A percentile compares a stretch with the other conserved stretches of the same genome.
phyloP scores from a whole-genome alignment of 2,113 vertebrate genomes.

The Spilogale gracilis region DNA sequence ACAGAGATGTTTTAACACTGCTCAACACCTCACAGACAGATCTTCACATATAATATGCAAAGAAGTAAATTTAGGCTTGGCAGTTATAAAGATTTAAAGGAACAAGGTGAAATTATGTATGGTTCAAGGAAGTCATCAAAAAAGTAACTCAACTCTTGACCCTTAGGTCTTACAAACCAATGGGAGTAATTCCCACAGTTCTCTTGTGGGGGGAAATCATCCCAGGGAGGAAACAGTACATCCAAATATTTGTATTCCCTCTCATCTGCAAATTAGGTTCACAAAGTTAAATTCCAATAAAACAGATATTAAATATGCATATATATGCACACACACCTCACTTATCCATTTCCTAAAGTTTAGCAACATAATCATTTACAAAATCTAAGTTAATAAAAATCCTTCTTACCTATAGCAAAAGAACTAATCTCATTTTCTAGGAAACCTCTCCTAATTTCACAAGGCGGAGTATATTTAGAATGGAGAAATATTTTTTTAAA shows the following conservation, averaged over 20 bases:
- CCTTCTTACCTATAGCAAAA: neutral
- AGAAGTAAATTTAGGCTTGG: neutral
- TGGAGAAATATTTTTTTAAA: neutral
- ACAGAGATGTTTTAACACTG: neutral
- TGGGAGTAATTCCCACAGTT: neutral
- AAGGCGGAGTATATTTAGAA: neutral
- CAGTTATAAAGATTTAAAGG: neutral
- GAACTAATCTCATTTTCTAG: slow-evolving; percentile 23
- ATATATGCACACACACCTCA: neutral
- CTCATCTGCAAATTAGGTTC: neutral
- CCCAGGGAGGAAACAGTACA: neutral
- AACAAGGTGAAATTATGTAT: neutral
- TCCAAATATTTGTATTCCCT: neutral
- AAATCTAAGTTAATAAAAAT: slow-evolving; percentile 65
- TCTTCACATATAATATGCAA: neutral
- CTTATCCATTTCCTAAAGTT: slow-evolving; percentile 31
- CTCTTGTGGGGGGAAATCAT: neutral
- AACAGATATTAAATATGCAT: slow-evolving; percentile 38
- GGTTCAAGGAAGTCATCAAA: neutral
- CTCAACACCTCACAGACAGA: neutral
- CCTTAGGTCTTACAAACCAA: neutral
- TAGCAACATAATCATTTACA: slow-evolving; percentile 47
- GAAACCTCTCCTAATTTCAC: slow-evolving; percentile 38
- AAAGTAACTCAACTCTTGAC: neutral
- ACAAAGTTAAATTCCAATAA: slow-evolving; percentile 43